phyloP scores from a whole-genome alignment of 2,797 vertebrate genomes.

The Furcifer pardalis region DNA sequence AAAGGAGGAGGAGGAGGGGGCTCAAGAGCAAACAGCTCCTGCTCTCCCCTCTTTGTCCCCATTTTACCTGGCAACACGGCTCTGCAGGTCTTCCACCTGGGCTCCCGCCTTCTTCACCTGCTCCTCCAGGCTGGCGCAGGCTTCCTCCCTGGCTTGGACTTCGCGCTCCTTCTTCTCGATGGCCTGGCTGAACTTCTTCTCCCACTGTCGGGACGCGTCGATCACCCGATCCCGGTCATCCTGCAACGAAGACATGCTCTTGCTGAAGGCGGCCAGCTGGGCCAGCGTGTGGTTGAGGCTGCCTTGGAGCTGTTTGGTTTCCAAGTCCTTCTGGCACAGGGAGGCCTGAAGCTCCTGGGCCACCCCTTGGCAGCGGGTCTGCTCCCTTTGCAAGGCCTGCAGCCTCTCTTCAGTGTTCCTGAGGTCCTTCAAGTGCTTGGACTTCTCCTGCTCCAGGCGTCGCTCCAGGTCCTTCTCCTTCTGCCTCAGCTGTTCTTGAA shows the following conservation, averaged over 20 bases:
- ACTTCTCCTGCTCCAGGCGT: slow-evolving; percentile 86
- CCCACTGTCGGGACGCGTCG: slow-evolving; percentile 92
- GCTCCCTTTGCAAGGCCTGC: slow-evolving; percentile 81
- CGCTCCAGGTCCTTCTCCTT: slow-evolving; percentile 87
- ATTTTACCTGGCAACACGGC: slow-evolving; percentile 73
- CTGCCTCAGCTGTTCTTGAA: slow-evolving; percentile 71
- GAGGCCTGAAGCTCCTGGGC: slow-evolving; percentile 75
- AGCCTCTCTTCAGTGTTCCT: slow-evolving; percentile 87
- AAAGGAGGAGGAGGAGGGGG: too few species aligned
- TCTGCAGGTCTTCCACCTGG: slow-evolving; percentile 82
- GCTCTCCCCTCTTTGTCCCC: background rate
- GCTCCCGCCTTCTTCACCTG: slow-evolving; percentile 80
- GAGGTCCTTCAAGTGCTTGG: slow-evolving; percentile 85
- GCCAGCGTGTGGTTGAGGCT: slow-evolving; percentile 89
- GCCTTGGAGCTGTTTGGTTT: slow-evolving; percentile 82
- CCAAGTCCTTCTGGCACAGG: slow-evolving; percentile 78
- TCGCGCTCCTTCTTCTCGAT: slow-evolving; percentile 92
- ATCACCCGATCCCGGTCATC: slow-evolving; percentile 94
- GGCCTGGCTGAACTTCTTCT: slow-evolving; percentile 85
- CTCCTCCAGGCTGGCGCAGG: slow-evolving; percentile 79
- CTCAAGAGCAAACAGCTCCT: too few species aligned
- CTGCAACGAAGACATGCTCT: slow-evolving; percentile 97
- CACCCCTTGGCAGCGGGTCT: slow-evolving; percentile 77
- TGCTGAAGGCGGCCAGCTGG: slow-evolving; percentile 91
- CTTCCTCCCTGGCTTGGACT: slow-evolving; percentile 81